phyloP scores from a whole-genome alignment of 2,113 vertebrate genomes.

The Rhinopomastus cyanomelas region DNA sequence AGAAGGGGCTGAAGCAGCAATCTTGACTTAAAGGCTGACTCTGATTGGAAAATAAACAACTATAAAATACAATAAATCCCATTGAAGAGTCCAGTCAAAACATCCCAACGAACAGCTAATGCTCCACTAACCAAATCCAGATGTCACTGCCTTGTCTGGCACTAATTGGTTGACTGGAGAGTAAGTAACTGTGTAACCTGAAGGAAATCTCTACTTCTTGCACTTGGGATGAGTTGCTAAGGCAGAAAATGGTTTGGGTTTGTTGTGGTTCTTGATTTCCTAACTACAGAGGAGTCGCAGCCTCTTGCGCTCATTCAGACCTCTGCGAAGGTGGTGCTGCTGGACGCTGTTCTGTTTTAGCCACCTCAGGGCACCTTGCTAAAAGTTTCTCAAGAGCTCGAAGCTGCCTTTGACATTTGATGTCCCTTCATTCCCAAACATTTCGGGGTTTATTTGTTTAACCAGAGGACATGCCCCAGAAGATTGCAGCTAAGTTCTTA shows the following conservation, averaged over 20 bases:
- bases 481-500: neutral
- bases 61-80: conserved; percentile 77
- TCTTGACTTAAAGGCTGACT: conserved; percentile 75
- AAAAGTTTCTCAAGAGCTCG: neutral
- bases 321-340: neutral
- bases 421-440: conserved; percentile 11
- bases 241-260: neutral
- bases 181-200: conserved; percentile 56
- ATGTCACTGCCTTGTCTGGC: conserved; percentile 72
- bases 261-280: conserved; percentile 7
- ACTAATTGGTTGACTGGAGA: conserved; percentile 68
- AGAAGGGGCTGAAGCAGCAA: conserved; percentile 63
- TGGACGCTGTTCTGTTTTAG: neutral
- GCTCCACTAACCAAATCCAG: conserved; percentile 75
- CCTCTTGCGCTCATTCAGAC: neutral
- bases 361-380: neutral
- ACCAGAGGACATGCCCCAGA: neutral
- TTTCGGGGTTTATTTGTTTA: conserved; percentile 30
- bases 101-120: conserved; percentile 71
- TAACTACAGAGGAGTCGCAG: neutral
- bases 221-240: neutral
- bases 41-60: conserved; percentile 81
- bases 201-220: conserved; percentile 38
- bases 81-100: conserved; percentile 79
- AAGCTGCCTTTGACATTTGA: neutral